A percentile compares a stretch with the other conserved stretches of the same genome.
These are phyloP conservation scores for Tetragnatha versicolor DNA, from an alignment of 1,140 invertebrate species.

Conservation along the genomic window DNA sequence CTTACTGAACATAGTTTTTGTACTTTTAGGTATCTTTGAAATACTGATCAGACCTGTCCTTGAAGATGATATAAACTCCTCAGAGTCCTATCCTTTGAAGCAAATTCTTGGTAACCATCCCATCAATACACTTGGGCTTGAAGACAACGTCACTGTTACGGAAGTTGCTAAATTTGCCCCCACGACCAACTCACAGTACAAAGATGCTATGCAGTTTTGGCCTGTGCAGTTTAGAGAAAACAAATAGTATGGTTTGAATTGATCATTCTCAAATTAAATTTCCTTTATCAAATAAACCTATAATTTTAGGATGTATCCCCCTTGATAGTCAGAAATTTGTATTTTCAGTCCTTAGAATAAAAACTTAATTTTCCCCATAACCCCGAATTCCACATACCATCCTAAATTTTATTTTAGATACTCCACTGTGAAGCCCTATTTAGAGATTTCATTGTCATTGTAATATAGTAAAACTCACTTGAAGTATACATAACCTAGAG, in stretches of 20 bases:
- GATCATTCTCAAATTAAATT: too few relatives aligned
- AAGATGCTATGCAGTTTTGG: slow-evolving; percentile 73
- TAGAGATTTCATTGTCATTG: background rate
- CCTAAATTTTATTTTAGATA: background rate
- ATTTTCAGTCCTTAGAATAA: background rate
- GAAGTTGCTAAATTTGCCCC: slow-evolving; percentile 72
- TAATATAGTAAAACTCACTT: background rate
- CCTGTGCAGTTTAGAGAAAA: slow-evolving; percentile 78
- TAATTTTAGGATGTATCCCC: background rate
- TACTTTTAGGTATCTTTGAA: slow-evolving; percentile 21
- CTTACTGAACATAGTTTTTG: background rate
- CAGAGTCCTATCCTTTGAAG: background rate
- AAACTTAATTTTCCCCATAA: background rate
- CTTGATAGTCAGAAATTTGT: too few relatives aligned
- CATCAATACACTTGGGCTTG: slow-evolving; percentile 13
- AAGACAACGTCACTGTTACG: background rate
- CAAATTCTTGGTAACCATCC: background rate
- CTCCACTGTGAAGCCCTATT: background rate
- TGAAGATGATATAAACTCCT: background rate
- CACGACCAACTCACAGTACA: slow-evolving; percentile 74
- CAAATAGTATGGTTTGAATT: slow-evolving; percentile 67
- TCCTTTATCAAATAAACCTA: background rate
- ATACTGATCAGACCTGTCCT: slow-evolving; percentile 5
- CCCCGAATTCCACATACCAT: background rate
- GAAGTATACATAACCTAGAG: background rate